These are phyloP conservation scores for Anseranas semipalmata DNA, from an alignment of 2,113 vertebrate species.

Conservation along the genomic window DNA sequence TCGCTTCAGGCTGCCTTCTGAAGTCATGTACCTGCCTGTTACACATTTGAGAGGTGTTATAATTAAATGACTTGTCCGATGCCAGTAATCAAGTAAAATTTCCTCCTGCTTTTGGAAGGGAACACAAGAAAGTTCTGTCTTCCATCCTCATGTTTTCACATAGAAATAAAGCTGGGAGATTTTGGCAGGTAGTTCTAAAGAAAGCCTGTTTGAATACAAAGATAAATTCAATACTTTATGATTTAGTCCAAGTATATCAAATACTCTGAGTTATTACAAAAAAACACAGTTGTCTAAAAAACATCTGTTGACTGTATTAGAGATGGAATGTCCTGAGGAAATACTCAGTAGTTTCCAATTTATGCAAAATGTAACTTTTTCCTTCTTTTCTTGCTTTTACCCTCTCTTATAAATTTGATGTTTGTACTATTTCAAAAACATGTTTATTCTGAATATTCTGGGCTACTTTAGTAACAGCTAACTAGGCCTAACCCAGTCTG, in stretches of 20 bases:
- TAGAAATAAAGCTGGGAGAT: not conserved
- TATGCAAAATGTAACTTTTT: not conserved
- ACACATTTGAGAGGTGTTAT: not conserved
- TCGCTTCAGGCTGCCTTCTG: not conserved
- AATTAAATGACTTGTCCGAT: not conserved
- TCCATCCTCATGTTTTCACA: not conserved
- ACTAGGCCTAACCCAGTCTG: not conserved
- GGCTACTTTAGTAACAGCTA: not conserved
- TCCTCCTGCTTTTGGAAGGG: not conserved
- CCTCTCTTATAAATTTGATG: not conserved
- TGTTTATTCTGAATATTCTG: not conserved
- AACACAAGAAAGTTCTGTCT: not conserved
- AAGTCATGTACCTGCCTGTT: not conserved
- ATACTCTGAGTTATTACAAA: not conserved
- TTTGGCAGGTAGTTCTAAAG: not conserved
- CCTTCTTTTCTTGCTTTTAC: not conserved
- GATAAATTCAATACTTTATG: not conserved
- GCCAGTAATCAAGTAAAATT: not conserved
- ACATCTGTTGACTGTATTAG: not conserved
- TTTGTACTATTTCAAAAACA: not conserved
- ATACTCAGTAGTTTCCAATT: not conserved
- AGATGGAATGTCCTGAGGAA: not conserved
- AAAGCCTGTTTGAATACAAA: not conserved
- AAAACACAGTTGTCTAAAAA: not conserved
- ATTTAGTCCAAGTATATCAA: not conserved